Evolutionary conservation across 2,888 invertebrate species (phyloP).

Genomic region (Amblyjoppa proteus): DNA sequence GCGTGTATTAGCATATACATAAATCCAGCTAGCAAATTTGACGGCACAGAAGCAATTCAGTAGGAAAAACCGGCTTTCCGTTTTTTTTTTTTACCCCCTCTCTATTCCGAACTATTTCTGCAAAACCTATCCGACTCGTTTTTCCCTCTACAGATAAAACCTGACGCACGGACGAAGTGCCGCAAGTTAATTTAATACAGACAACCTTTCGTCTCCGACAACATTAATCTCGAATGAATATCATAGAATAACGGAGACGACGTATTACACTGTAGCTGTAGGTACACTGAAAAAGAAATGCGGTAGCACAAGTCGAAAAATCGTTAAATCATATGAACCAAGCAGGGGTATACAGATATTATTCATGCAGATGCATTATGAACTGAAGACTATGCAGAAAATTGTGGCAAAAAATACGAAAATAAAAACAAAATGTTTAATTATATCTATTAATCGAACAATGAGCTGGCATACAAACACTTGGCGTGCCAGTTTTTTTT

Average conservation of each 20-base stretch:
- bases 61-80: slow-evolving; percentile 21
- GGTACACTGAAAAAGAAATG: neutral
- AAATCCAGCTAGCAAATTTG: slow-evolving; percentile 62
- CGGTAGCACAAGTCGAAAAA: too few relatives aligned
- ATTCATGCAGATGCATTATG: too few relatives aligned
- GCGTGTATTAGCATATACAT: slow-evolving; percentile 62
- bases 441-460: too few relatives aligned
- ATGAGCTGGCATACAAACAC: too few relatives aligned
- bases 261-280: too few relatives aligned
- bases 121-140: neutral
- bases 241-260: neutral
- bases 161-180: neutral
- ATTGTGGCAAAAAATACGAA: too few relatives aligned
- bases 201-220: neutral
- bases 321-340: too few relatives aligned
- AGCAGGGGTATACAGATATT: too few relatives aligned
- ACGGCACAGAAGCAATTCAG: slow-evolving; percentile 43
- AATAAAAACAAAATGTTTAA: too few relatives aligned
- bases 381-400: too few relatives aligned
- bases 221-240: neutral
- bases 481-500: too few relatives aligned
- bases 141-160: neutral
- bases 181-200: neutral
- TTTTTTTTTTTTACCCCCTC: neutral
- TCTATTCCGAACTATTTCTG: slow-evolving; percentile 12